Evolutionary conservation across 2,113 vertebrate species (phyloP), one percentile per base, ranked within the genome.

Genomic region (Phocoena phocoena): DNA sequence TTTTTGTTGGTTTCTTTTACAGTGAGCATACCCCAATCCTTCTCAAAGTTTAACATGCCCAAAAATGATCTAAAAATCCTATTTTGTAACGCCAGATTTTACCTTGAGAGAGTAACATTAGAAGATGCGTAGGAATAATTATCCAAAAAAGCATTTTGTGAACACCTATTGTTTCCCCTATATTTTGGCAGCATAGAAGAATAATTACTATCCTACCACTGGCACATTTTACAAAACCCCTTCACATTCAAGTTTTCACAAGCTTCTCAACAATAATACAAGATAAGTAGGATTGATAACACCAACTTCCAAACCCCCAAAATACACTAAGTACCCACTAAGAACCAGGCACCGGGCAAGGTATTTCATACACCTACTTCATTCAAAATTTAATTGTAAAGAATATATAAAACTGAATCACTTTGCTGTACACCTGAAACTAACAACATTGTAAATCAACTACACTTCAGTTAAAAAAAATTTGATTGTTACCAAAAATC

Each of bases 141-240:
- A 41, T 28, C 25, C 20, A 58, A 81, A 86, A 62, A 80, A 65
- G 76, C 23, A 21, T 77, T 85, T 13, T 65, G 23, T 25, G n/a
- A 76, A 80, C 20, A 50, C n/a, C 25, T 28, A 28, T 8, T 3
- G 0, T 28, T 44, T 55, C 3, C 26, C 63, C 25, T 14, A 0
- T 10, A 38, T 70, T 71, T 67, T 15, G 0, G 12, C 76, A 79
- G 74, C 26, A 65, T 8, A 25, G 36, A 41, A 70, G 28, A 71
- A 26, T 20, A 68, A 70, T 15, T n/a, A 55, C 1, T 28, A 62
- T 38, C 68, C 31, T 1, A 25, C n/a, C 31, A 17, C 13, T 9
- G 15, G 38, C 53, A 50, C 31, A 15, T 41, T 25, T 70, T 83
- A 36, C 28, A 77, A 31, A 60, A 25, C 6, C 6, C 17, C 25